These are phyloP conservation scores for Zaprionus nigranus DNA, from an alignment of 1,140 invertebrate genomes.

Conservation along the genomic window DNA sequence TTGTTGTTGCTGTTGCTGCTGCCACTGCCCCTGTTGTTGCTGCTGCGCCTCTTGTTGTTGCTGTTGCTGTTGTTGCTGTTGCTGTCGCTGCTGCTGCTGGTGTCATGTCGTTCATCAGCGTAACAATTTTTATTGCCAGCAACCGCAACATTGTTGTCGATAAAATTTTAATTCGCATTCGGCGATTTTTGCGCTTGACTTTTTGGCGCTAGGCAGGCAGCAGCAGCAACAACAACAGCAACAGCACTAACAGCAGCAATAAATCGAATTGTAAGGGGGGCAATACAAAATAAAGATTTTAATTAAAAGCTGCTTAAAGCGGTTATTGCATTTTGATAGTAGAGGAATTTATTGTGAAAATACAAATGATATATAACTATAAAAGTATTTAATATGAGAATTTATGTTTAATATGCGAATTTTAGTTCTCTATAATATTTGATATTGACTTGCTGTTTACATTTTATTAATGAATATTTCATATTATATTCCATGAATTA, in stretches of 20 bases:
- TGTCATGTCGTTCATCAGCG: constrained; percentile 70
- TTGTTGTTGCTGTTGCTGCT: no score
- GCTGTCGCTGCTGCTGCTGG: constrained; percentile 49
- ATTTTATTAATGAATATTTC: no score
- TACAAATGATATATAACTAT: neutral
- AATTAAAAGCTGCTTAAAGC: neutral
- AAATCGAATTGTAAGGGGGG: neutral
- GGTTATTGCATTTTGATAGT: neutral
- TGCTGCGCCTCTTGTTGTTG: constrained; percentile 11
- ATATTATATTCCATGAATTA: no score
- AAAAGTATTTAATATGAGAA: neutral
- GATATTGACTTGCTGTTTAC: no score
- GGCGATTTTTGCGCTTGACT: constrained; percentile 39
- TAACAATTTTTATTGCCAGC: constrained; percentile 66
- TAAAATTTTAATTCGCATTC: constrained; percentile 81
- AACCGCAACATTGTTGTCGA: constrained; percentile 78
- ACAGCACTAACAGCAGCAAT: neutral
- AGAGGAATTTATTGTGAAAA: neutral
- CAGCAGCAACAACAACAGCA: neutral
- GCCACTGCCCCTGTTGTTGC: neutral
- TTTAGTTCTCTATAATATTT: no score
- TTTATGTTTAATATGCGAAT: no score
- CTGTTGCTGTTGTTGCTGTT: constrained; percentile 46
- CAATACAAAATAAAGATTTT: neutral
- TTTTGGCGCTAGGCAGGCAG: constrained; percentile 35